phyloP scores from a whole-genome alignment of 2,113 vertebrate species.

The Saiga tatarica region DNA sequence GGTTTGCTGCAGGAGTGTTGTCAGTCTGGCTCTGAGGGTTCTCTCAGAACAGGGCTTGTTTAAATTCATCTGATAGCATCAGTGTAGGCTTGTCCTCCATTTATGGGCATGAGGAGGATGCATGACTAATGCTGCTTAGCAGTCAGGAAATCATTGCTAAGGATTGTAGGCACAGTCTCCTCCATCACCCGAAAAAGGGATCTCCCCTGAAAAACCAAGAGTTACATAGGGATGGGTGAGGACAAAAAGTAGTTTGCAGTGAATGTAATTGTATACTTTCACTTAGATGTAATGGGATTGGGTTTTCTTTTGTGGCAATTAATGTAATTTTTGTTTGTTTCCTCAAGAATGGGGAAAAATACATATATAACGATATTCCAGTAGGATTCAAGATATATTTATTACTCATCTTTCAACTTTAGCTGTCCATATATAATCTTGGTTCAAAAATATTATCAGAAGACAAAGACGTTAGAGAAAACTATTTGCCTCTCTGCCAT shows the following conservation, averaged over 20 bases:
- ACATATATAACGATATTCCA: conserved; percentile 26
- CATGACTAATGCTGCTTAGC: conserved; percentile 63
- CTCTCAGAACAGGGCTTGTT: conserved; percentile 54
- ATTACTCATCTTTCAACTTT: conserved; percentile 49
- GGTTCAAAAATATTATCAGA: conserved; percentile 31
- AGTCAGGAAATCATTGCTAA: conserved; percentile 37
- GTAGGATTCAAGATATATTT: conserved; percentile 40
- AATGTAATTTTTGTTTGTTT: conserved; percentile 1
- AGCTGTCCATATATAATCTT: conserved; percentile 10
- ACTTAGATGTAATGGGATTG: neutral
- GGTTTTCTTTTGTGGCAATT: neutral
- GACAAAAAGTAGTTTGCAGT: neutral
- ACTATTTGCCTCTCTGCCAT: conserved; percentile 1
- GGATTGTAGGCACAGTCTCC: conserved; percentile 46
- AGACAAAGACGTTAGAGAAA: neutral
- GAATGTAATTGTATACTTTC: neutral
- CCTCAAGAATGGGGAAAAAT: neutral
- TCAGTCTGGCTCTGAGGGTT: conserved; percentile 51
- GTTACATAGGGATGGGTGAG: neutral
- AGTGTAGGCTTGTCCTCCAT: conserved; percentile 63
- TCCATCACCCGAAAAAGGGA: neutral
- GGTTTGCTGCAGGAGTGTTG: conserved; percentile 57
- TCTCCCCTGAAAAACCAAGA: neutral
- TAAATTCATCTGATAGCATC: conserved; percentile 36
- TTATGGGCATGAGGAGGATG: conserved; percentile 62